A percentile compares a stretch with the other conserved stretches of the same genome.
phyloP scores from a whole-genome alignment of 2,113 vertebrate genomes.

The Myotis davidii region DNA sequence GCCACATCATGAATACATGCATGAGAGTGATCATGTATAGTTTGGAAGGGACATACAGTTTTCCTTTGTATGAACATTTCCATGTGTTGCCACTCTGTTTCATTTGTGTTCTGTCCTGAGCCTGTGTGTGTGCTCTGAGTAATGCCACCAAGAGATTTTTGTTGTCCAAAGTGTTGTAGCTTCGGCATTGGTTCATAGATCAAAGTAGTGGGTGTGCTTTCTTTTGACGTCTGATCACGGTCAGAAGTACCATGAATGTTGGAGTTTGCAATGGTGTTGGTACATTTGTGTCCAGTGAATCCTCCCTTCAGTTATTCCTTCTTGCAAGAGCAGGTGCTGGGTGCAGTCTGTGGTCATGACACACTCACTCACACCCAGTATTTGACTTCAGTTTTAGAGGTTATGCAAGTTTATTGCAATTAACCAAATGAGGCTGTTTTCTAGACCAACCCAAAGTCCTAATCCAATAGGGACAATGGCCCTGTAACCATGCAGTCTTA shows the following conservation, averaged over 20 bases:
- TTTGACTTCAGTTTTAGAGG: background rate
- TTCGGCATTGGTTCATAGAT: background rate
- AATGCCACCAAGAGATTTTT: accelerated
- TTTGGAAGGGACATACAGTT: background rate
- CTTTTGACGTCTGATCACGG: background rate
- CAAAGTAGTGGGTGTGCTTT: background rate
- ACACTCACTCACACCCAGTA: background rate
- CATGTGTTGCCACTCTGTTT: background rate
- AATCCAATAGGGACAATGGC: background rate
- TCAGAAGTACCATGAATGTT: background rate
- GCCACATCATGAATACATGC: background rate
- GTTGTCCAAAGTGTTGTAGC: background rate
- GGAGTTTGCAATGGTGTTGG: background rate
- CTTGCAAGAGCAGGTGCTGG: background rate
- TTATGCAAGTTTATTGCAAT: background rate
- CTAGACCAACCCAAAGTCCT: background rate
- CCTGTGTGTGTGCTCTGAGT: background rate
- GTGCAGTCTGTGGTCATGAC: background rate
- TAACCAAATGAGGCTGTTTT: background rate
- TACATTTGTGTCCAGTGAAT: background rate
- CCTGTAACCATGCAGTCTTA: background rate
- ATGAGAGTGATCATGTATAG: background rate
- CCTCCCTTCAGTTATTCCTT: no score
- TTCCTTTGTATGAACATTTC: background rate
- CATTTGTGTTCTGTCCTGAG: background rate